Evolutionary conservation across 2,888 invertebrate species (phyloP), one percentile per base, ranked within the genome.

Genomic region (Patella depressa): DNA sequence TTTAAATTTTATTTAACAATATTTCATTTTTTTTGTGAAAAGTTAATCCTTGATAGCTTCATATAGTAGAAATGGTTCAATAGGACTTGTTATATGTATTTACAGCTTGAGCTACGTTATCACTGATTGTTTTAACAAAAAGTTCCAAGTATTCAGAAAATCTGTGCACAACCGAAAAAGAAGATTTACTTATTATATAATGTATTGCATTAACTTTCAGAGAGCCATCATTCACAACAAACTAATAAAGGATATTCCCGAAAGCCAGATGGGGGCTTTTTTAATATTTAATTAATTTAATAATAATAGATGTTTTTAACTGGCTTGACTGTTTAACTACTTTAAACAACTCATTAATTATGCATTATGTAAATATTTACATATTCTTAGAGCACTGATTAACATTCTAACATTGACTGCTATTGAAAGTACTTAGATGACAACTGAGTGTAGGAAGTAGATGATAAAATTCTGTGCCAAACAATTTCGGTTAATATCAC

Each of bases 211-310:
- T 57, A 55, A 57, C 53, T 74, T 88, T 83, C 88, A 90, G 92
- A 88, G 81, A 89, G 91, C 57, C 90, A 91, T 78, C 91, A 92
- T 80, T 87, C 90, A 55, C 91, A 92, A 85, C 90, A 90, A 75
- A 92, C 91, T 65, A 92, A 92, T 87, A 87, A 88, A 74, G 92
- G 92, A 34, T 92, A 88, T 81, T 88, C 90, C 45, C 83, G 92
- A 78, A 92, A 92, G 83, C 91, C 90, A 17, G 91, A 91, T 83
- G 92, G 92, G 57, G 91, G 91, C 77, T 91, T 89, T 82, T 92
- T 90, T 83, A 86, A 88, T 34, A 86, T 88, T 57, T 90, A 87
- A 85, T 74, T 24, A 45, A 34, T 34, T 3, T 34, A 34, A 34
- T 5, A 4, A 34, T 34, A 34, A 9, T 72, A 34, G n/a, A 14